Percentiles rank a stretch among this genome's conserved stretches.
phyloP scores from a whole-genome alignment of 1,140 invertebrate genomes.

The Aphelenchoides besseyi region DNA sequence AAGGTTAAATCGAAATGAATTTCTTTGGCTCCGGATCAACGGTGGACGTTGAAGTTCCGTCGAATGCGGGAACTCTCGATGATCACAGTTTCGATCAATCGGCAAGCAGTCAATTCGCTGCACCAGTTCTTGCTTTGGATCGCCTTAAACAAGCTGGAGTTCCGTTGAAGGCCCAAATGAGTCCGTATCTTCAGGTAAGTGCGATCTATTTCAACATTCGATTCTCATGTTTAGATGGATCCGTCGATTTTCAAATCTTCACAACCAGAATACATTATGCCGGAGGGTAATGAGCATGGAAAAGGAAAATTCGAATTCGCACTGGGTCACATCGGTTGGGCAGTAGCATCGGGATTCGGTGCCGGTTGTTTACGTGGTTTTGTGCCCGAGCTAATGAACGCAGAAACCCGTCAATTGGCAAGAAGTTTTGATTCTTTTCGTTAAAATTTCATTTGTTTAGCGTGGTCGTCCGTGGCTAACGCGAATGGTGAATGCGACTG shows the following conservation, averaged over 20 bases:
- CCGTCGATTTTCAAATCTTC: conserved; percentile 45
- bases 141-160: conserved; percentile 44
- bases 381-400: conserved; percentile 37
- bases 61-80: neutral
- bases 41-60: neutral
- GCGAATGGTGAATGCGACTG: conserved; percentile 46
- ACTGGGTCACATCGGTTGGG: conserved; percentile 49
- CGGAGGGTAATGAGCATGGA: conserved; percentile 49
- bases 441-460: conserved; percentile 16
- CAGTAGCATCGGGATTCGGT: conserved; percentile 42
- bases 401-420: conserved; percentile 39
- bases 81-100: neutral
- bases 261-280: conserved; percentile 51
- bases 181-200: conserved; percentile 51
- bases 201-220: neutral
- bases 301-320: conserved; percentile 50
- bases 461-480: conserved; percentile 34
- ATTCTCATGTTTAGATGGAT: conserved; percentile 39
- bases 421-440: neutral
- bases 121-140: conserved; percentile 37
- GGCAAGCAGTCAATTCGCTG: neutral
- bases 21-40: neutral
- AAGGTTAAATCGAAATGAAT: too few relatives aligned
- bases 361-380: conserved; percentile 41
- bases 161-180: conserved; percentile 45